Evolutionary conservation across 2,888 invertebrate species (phyloP).

Genomic region (Ornithoptera alexandrae): DNA sequence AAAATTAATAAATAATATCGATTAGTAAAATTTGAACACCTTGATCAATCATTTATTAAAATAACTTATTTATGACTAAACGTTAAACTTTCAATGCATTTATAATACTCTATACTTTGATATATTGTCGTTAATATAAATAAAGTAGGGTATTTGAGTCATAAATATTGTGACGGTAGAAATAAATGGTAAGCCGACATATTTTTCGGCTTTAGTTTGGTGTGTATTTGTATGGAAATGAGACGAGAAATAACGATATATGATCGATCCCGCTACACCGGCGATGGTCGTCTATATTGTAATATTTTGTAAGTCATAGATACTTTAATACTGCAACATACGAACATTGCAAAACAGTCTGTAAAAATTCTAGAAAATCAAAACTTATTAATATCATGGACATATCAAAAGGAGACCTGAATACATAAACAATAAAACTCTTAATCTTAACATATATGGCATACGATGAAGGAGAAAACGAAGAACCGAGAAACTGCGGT

Average conservation of each 20-base stretch:
- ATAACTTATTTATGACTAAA: too few relatives aligned
- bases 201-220: conserved; percentile 7
- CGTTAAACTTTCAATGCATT: too few relatives aligned
- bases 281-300: not conserved
- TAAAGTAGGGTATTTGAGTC: conserved; percentile 8
- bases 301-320: too few relatives aligned
- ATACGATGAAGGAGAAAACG: not conserved
- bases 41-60: too few relatives aligned
- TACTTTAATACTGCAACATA: too few relatives aligned
- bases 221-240: conserved; percentile 26
- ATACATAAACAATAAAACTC: too few relatives aligned
- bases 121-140: conserved; percentile 6
- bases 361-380: too few relatives aligned
- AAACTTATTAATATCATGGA: too few relatives aligned
- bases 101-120: not conserved
- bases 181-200: conserved; percentile 6
- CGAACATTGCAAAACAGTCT: too few relatives aligned
- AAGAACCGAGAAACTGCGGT: not conserved
- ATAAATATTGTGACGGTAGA: conserved; percentile 20
- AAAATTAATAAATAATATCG: too few relatives aligned
- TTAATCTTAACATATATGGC: not conserved
- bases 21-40: too few relatives aligned
- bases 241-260: conserved; percentile 11
- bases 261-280: conserved; percentile 6
- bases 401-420: too few relatives aligned